Evolutionary conservation across 2,113 vertebrate genomes (phyloP).

Genomic region (Zosterops japonicus): DNA sequence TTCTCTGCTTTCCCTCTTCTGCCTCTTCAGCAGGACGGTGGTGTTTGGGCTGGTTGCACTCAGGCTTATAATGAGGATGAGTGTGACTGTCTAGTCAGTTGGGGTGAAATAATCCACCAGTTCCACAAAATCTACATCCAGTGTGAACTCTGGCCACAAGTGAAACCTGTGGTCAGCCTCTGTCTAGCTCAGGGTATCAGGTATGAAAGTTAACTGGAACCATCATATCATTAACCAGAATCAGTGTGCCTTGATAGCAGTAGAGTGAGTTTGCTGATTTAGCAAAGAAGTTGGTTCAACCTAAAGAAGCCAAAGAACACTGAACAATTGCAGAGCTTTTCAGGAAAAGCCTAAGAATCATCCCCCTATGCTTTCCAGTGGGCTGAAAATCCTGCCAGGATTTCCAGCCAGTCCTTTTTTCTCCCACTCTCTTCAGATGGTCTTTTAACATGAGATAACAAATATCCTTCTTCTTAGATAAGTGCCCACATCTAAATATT

Average conservation of each 20-base stretch:
- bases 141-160: background rate
- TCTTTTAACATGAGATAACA: background rate
- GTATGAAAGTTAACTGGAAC: background rate
- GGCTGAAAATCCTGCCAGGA: background rate
- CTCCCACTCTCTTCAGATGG: background rate
- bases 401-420: background rate
- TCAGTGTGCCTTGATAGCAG: background rate
- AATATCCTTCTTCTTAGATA: background rate
- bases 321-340: background rate
- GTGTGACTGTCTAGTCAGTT: background rate
- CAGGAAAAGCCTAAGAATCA: background rate
- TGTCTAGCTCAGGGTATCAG: background rate
- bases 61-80: background rate
- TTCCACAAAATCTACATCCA: background rate
- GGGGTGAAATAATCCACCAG: background rate
- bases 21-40: background rate
- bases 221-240: background rate
- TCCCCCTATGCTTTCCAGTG: background rate
- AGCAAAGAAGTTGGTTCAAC: background rate
- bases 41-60: background rate
- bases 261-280: background rate
- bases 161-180: background rate
- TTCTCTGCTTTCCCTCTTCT: background rate
- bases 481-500: background rate
- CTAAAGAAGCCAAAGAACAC: background rate